These are phyloP conservation scores for Pimpla rufipes DNA, from an alignment of 2,888 invertebrate species.

Conservation along the genomic window DNA sequence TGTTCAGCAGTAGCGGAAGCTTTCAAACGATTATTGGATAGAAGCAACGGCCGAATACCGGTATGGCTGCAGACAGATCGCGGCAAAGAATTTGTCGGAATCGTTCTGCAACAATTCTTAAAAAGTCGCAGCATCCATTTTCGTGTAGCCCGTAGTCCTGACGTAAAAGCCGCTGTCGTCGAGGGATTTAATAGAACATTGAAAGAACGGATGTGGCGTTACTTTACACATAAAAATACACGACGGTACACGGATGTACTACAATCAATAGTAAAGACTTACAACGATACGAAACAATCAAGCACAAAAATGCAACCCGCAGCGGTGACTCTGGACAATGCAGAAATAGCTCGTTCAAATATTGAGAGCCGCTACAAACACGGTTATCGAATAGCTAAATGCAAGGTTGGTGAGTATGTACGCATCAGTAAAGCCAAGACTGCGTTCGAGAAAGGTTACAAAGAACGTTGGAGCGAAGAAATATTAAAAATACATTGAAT, in stretches of 20 bases:
- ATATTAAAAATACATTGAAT: slow-evolving; percentile 12
- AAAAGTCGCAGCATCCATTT: background rate
- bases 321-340: slow-evolving; percentile 3
- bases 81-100: slow-evolving; percentile 10
- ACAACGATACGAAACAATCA: background rate
- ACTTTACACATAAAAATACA: slow-evolving; percentile 2
- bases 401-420: slow-evolving; percentile 40
- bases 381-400: slow-evolving; percentile 1
- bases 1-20: background rate
- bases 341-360: background rate
- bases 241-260: background rate
- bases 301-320: slow-evolving; percentile 2
- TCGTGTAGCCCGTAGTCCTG: slow-evolving; percentile 6
- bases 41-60: background rate
- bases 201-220: too few relatives aligned
- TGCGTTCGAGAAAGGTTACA: slow-evolving; percentile 39
- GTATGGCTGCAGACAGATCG: background rate
- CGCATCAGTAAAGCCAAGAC: slow-evolving; percentile 48
- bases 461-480: slow-evolving; percentile 10
- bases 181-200: too few relatives aligned
- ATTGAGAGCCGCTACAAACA: background rate
- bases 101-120: background rate
- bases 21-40: background rate
- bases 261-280: slow-evolving; percentile 3
- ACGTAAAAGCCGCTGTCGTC: background rate